A percentile compares a stretch with the other conserved stretches of the same genome.
These are phyloP conservation scores for Thymelicus acteon DNA, from an alignment of 2,888 invertebrate genomes.

Conservation along the genomic window DNA sequence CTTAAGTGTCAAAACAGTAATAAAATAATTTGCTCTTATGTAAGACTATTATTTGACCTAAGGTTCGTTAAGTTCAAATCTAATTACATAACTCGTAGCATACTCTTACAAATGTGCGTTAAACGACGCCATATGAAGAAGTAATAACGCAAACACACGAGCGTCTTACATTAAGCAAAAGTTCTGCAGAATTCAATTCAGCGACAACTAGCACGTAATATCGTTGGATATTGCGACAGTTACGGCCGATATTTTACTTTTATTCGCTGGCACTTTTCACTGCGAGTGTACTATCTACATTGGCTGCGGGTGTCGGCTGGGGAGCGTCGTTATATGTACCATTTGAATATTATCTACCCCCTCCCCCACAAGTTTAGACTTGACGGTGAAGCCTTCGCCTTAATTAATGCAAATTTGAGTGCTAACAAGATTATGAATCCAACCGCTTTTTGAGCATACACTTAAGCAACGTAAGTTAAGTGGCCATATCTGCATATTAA, in stretches of 20 bases:
- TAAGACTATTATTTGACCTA: too few relatives aligned
- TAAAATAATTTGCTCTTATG: too few relatives aligned
- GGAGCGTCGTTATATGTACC: constrained; percentile 81
- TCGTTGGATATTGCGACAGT: constrained; percentile 34
- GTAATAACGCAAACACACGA: constrained; percentile 10
- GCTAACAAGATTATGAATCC: constrained; percentile 85
- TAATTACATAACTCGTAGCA: too few relatives aligned
- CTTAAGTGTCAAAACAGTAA: too few relatives aligned
- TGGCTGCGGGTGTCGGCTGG: constrained; percentile 77
- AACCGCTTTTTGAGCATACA: constrained; percentile 75
- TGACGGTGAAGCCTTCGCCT: constrained; percentile 73
- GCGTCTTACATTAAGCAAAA: constrained; percentile 31
- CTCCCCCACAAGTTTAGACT: constrained; percentile 68
- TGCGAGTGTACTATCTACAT: constrained; percentile 69
- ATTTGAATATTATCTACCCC: constrained; percentile 83
- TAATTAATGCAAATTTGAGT: constrained; percentile 85
- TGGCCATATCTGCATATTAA: constrained; percentile 59
- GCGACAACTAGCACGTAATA: constrained; percentile 37
- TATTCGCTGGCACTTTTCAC: constrained; percentile 46
- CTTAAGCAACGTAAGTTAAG: constrained; percentile 65
- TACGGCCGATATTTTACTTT: constrained; percentile 31
- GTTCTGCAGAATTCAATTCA: constrained; percentile 33
- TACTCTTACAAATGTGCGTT: too few relatives aligned
- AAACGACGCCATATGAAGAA: neutral
- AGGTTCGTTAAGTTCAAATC: too few relatives aligned